Conservation (phyloP, 2,888 invertebrate species). For the Drosophila pullipes region DNA sequence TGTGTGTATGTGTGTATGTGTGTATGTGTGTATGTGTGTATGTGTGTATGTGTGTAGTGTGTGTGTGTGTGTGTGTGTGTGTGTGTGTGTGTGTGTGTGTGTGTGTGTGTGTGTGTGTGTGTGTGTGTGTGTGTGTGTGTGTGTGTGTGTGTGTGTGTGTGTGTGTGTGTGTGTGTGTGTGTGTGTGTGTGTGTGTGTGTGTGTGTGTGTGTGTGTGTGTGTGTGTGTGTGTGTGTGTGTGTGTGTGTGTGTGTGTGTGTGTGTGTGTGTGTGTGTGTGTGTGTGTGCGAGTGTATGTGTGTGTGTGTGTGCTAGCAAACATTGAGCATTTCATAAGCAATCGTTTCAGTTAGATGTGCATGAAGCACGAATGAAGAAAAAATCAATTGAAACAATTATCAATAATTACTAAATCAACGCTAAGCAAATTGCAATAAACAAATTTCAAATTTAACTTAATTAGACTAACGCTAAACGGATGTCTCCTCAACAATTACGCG, state of each 20-base stretch:
- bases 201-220: slow-evolving; percentile 8
- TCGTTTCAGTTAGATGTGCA: slow-evolving; percentile 42
- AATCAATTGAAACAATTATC: slow-evolving; percentile 57
- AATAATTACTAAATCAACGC: slow-evolving; percentile 68
- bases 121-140: slow-evolving; percentile 9
- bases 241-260: background rate
- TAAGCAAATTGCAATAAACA: slow-evolving; percentile 70
- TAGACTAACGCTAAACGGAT: slow-evolving; percentile 72
- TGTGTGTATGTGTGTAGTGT: no score
- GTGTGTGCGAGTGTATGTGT: slow-evolving; percentile 4
- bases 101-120: slow-evolving; percentile 27
- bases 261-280: slow-evolving; percentile 6
- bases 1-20: slow-evolving; percentile 2
- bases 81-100: background rate
- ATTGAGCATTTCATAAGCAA: slow-evolving; percentile 72
- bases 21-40: slow-evolving; percentile 37
- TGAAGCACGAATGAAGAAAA: background rate
- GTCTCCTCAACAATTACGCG: slow-evolving; percentile 50
- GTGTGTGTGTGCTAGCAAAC: slow-evolving; percentile 50
- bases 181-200: slow-evolving; percentile 26
- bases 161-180: slow-evolving; percentile 9
- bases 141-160: slow-evolving; percentile 3
- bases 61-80: slow-evolving; percentile 11
- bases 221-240: background rate
- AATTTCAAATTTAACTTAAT: slow-evolving; percentile 70